phyloP scores from a whole-genome alignment of 2,113 vertebrate species.

The Formicarius rufipectus region DNA sequence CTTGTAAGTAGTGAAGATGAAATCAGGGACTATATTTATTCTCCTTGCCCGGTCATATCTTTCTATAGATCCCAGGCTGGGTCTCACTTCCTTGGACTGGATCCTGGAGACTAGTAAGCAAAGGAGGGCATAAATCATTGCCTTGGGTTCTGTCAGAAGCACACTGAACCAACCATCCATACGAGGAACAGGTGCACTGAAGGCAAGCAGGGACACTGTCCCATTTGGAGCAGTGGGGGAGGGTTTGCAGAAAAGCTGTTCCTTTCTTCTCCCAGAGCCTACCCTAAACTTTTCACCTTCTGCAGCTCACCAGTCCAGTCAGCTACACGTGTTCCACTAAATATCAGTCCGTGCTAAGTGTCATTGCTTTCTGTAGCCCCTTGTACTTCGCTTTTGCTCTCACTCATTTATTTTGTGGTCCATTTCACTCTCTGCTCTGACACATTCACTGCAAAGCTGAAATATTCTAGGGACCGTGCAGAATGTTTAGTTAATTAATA shows the following conservation, averaged over 20 bases:
- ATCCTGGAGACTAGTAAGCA: conserved; percentile 29
- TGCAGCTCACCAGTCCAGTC: neutral
- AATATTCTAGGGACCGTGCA: neutral
- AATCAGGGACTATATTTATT: conserved; percentile 57
- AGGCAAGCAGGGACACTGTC: conserved; percentile 51
- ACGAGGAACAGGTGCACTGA: conserved; percentile 58
- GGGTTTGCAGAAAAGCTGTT: neutral
- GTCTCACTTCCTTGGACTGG: conserved; percentile 12
- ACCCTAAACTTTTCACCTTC: neutral
- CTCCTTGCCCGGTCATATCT: neutral
- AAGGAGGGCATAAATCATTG: conserved; percentile 45
- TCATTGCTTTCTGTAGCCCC: neutral
- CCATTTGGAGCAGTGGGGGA: neutral
- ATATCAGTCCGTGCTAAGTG: neutral
- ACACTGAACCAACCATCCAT: neutral
- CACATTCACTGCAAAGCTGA: neutral
- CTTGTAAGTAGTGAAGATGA: neutral
- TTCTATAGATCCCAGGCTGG: conserved; percentile 22
- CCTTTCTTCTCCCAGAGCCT: neutral
- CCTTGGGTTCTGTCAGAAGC: neutral
- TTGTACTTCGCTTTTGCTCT: neutral
- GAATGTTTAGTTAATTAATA: neutral
- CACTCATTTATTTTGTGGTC: neutral
- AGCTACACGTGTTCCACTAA: neutral
- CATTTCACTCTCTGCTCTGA: neutral